Evolutionary conservation across 2,888 invertebrate species (phyloP), one percentile per base, ranked within the genome.

Genomic region (Proisotoma minuta): DNA sequence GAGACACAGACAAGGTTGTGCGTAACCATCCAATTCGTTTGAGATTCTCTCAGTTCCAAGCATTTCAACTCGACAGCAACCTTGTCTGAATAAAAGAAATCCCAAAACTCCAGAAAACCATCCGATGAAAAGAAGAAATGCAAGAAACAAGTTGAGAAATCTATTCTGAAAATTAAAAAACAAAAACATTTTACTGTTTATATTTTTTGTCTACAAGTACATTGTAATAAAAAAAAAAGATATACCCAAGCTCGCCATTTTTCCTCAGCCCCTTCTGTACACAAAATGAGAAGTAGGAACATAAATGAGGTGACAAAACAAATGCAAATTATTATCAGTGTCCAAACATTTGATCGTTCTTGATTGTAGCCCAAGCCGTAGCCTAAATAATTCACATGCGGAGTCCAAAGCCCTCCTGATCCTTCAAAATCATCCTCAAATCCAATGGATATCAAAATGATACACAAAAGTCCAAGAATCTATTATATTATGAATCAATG

Each of bases 351-450:
- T 5, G 26, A n/a, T n/a, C 28, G 28, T 48, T 60, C 60, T 4
- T 52, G 15, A 8, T 47, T 53, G 15, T 60, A 60, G 40, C 60
- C 60, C 5, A 28, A 28, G 20, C 60, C 60, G 28, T 60, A 28
- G 20, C 60, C 60, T 27, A 53, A 52, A 8, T 53, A 43, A 18
- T 53, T 22, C 28, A 40, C 26, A 28, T 12, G 18, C 3, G 15
- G 5, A 4, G 23, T 12, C 15, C 20, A 40, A 28, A 5, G 10
- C 15, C 22, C 26, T 8, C 20, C 15, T 8, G 4, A 15, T 4
- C 20, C 20, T 5, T 8, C 4, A 10, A 40, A 2, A 48, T 60
- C 53, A 20, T 52, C 22, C 8, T 39, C 52, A 20, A 39, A 52
- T 1, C 59, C 59, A 52, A 52, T 51, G 20, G 51, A 40, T 18